Base-by-base conservation (phyloP, 2,888 invertebrate genomes). In the Hartigia nigra region DNA sequence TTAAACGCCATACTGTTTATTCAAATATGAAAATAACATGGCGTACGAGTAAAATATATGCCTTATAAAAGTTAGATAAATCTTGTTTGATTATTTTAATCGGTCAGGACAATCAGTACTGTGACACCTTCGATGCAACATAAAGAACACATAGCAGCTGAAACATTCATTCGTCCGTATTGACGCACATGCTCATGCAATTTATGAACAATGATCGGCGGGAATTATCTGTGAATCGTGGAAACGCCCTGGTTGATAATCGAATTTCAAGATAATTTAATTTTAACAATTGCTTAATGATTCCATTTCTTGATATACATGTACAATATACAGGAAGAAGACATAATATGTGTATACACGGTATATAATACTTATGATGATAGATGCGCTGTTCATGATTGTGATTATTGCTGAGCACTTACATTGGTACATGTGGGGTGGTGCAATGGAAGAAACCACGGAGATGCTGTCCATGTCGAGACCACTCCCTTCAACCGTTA, bases 391-490 rank as follows among this genome's bases (percentile, higher is more conserved):
- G 23, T 55, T 55, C 55, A 14, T 55, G 55, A 55, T 55, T 55
- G 55, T 55, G 55, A 55, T 55, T 55, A 55, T 55, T 55, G 55
- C 55, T 55, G 55, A 55, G 55, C 55, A 94, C 95, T 95, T 92
- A 95, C 96, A 92, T 92, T 95, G 95, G 92, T 95, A 95, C 91
- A 95, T 94, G 91, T 95, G 95, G 78, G 92, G 91, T 83, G 93
- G 92, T 84, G 92, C 92, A 83, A 95, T 94, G 78, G 95, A 95
- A 80, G 95, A 95, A 82, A 95, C 94, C 81, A 95, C 93, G 70
- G 95, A 95, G 79, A 94, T 94, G 79, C 95, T 94, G 91, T 96
- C 95, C 83, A 95, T 94, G 89, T 96, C 95, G 85, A 95, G 94
- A 75, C 94, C 94, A 88, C 94, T 94, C 81, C 92, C 93, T 86